Conservation (phyloP, 2,113 vertebrate species). For the Sphyrna mokarran region DNA sequence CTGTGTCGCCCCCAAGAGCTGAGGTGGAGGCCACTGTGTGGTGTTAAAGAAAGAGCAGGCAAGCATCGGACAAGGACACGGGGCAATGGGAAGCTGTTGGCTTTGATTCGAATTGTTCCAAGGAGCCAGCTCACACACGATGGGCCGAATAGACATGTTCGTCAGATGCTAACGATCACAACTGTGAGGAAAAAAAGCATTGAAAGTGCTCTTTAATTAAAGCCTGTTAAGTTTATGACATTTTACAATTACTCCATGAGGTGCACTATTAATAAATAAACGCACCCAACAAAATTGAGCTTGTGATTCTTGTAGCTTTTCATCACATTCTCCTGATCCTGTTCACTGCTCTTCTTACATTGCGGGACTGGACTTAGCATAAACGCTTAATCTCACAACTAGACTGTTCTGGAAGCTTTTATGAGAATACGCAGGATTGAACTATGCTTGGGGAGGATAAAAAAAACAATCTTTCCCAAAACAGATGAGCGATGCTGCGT, state of each 20-base stretch:
- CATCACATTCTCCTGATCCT: neutral
- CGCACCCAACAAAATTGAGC: neutral
- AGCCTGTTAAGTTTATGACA: neutral
- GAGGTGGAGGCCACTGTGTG: neutral
- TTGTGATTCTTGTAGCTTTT: neutral
- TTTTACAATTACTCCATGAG: neutral
- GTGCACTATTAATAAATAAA: neutral
- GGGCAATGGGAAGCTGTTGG: neutral
- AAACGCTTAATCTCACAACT: constrained; percentile 6
- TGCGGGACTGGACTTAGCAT: neutral
- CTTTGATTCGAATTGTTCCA: neutral
- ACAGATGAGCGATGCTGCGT: neutral
- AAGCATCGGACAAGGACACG: neutral
- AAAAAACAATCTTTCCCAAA: neutral
- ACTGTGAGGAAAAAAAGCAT: neutral
- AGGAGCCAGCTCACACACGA: neutral
- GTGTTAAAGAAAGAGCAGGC: neutral
- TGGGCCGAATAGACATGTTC: neutral
- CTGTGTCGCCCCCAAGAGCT: neutral
- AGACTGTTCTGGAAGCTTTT: neutral
- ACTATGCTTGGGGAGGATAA: neutral
- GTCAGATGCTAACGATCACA: neutral
- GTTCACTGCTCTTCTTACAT: neutral
- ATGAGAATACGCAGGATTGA: neutral
- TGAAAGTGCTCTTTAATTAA: neutral